Evolutionary conservation across 2,113 vertebrate species (phyloP).

Genomic region (Lanius collurio): DNA sequence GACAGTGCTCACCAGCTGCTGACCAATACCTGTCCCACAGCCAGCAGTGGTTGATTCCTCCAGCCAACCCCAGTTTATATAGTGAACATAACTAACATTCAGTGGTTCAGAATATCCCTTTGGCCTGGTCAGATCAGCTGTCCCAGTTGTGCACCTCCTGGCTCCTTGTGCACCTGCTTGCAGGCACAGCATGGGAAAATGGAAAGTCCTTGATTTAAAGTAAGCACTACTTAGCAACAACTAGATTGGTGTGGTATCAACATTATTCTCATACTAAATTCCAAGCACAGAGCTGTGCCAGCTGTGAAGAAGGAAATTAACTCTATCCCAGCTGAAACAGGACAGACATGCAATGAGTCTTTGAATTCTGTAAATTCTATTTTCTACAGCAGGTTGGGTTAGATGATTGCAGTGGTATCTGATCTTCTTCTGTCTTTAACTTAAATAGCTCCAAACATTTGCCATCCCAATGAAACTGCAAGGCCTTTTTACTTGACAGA

Average conservation of each 20-base stretch:
- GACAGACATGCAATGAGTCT: background rate
- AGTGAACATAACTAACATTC: background rate
- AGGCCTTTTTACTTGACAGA: background rate
- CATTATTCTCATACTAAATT: background rate
- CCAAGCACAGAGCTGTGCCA: background rate
- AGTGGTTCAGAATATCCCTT: background rate
- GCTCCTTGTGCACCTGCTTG: background rate
- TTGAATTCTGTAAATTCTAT: background rate
- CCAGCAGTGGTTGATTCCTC: accelerated
- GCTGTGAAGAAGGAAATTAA: background rate
- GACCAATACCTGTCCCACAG: background rate
- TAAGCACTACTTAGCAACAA: background rate
- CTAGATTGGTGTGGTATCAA: background rate
- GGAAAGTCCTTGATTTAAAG: background rate
- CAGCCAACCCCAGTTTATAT: background rate
- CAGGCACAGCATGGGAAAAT: background rate
- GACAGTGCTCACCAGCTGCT: background rate
- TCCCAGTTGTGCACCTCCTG: no score
- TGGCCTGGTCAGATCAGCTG: background rate
- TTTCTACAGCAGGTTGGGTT: background rate
- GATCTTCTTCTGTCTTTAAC: background rate
- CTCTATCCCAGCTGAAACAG: background rate
- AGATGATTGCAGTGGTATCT: background rate
- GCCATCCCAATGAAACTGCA: background rate
- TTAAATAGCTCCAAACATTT: background rate